These are phyloP conservation scores for Rhabdornis inornatus DNA, from an alignment of 2,113 vertebrate species.

Conservation along the genomic window DNA sequence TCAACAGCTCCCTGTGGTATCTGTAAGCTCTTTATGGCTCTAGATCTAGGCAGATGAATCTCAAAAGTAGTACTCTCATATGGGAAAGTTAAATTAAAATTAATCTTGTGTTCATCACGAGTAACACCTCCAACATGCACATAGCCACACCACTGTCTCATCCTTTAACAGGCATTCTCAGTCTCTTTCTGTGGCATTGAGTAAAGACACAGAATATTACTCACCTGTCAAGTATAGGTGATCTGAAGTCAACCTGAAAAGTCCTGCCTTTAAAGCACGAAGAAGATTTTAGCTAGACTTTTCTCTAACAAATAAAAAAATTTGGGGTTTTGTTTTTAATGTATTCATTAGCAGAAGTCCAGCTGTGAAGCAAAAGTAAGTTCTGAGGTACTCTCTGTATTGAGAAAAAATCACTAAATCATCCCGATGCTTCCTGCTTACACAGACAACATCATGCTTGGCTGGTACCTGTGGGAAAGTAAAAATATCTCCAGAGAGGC, in stretches of 20 bases:
- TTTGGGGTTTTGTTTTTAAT: too few species aligned
- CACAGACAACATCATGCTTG: neutral
- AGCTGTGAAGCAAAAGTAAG: neutral
- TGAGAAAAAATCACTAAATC: neutral
- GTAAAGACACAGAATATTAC: neutral
- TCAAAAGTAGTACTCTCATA: neutral
- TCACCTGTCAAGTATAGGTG: neutral
- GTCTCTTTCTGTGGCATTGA: neutral
- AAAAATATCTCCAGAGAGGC: neutral
- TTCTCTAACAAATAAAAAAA: neutral
- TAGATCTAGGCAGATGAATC: neutral
- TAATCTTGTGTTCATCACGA: accelerated
- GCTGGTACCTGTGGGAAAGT: neutral
- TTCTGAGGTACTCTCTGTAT: neutral
- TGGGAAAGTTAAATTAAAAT: neutral
- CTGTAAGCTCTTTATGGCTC: neutral
- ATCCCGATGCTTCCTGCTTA: neutral
- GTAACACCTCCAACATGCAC: neutral
- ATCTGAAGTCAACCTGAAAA: neutral
- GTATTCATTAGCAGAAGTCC: neutral
- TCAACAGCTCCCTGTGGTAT: accelerated
- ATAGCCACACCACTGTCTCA: accelerated
- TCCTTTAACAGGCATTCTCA: neutral
- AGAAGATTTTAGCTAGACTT: neutral
- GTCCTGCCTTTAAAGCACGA: neutral